Evolutionary conservation across 1,140 invertebrate genomes (phyloP).

Genomic region (Drosophila micromelanica): DNA sequence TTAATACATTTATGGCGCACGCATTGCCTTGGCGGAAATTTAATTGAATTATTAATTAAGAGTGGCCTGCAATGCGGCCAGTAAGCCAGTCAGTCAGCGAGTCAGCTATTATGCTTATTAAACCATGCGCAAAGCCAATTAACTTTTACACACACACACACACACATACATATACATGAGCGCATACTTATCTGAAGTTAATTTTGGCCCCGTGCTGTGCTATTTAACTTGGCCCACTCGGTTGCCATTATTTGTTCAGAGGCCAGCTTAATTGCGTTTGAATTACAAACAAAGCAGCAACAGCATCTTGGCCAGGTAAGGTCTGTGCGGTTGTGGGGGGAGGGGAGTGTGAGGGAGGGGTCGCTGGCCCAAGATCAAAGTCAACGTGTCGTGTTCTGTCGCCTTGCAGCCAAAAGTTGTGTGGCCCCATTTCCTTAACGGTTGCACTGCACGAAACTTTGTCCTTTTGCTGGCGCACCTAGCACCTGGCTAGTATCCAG

Average conservation of each 20-base stretch:
- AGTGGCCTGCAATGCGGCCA: conserved; percentile 22
- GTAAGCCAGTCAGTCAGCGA: conserved; percentile 1
- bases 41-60: conserved; percentile 81
- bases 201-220: conserved; percentile 27
- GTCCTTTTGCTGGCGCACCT: conserved; percentile 58
- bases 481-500: conserved; percentile 25
- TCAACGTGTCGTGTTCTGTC: conserved; percentile 72
- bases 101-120: conserved; percentile 70
- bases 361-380: conserved; percentile 70
- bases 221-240: conserved; percentile 49
- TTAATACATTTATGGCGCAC: conserved; percentile 69
- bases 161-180: conserved; percentile 14
- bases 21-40: conserved; percentile 51
- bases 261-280: conserved; percentile 64
- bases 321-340: background rate
- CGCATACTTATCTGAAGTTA: conserved; percentile 32
- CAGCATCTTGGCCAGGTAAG: conserved; percentile 21
- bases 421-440: conserved; percentile 49
- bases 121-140: conserved; percentile 67
- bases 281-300: conserved; percentile 62
- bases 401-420: conserved; percentile 62
- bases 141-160: conserved; percentile 49
- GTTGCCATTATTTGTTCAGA: conserved; percentile 40
- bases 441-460: conserved; percentile 61
- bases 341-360: background rate